Evolutionary conservation across 35 echinoderm and acorn worm species (phyloP).

Genomic region (Strongylocentrotus purpuratus): DNA sequence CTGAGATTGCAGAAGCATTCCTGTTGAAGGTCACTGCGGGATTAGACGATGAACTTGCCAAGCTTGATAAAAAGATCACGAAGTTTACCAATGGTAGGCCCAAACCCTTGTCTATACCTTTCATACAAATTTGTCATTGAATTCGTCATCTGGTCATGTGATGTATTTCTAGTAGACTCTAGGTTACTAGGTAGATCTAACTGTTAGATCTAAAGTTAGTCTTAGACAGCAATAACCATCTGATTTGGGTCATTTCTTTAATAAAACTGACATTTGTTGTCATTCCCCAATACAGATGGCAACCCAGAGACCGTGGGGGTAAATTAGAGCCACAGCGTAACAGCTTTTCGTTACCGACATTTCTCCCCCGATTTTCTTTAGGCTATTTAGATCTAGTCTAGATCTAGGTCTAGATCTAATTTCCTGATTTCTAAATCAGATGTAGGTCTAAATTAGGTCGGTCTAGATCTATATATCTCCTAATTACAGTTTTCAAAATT

Average conservation of each 20-base stretch:
- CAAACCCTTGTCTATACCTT: not conserved
- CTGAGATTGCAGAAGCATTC: constrained; percentile 16
- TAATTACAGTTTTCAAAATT: too few relatives aligned
- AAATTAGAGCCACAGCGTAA: too few relatives aligned
- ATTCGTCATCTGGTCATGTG: not conserved
- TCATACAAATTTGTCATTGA: not conserved
- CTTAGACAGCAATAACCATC: not conserved
- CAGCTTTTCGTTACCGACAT: not conserved
- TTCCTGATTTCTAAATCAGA: too few relatives aligned
- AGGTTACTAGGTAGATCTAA: not conserved
- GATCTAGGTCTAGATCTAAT: too few relatives aligned
- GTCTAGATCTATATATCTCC: too few relatives aligned
- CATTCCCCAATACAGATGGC: too few relatives aligned
- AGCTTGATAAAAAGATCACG: not conserved
- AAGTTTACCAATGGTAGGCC: not conserved
- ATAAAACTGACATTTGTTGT: too few relatives aligned
- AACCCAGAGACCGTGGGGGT: too few relatives aligned
- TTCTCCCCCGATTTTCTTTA: too few relatives aligned
- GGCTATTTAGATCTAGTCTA: too few relatives aligned
- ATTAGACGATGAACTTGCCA: not conserved
- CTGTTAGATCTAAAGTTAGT: not conserved
- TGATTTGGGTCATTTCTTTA: too few relatives aligned
- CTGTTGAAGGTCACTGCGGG: not conserved
- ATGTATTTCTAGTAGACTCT: not conserved
- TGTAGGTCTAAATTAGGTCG: too few relatives aligned